Percentiles rank a stretch among this genome's conserved stretches.
These are phyloP conservation scores for Holothuria leucospilota DNA, from an alignment of 53 echinoderm and acorn worm genomes.

Conservation along the genomic window DNA sequence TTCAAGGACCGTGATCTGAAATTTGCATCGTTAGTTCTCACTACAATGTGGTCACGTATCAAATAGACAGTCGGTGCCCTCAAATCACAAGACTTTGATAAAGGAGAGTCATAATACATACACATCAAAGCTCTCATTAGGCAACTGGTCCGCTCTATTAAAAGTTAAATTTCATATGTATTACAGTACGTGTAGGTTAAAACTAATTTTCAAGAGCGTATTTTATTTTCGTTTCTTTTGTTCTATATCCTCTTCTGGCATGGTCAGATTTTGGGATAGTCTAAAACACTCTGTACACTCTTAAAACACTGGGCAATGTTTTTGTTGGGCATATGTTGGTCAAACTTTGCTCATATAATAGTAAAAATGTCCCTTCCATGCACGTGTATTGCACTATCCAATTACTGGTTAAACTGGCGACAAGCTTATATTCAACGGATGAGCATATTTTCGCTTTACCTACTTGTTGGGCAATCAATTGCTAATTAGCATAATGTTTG, in stretches of 20 bases:
- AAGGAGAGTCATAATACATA: slow-evolving; percentile 35
- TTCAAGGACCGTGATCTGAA: slow-evolving; percentile 33
- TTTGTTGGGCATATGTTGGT: no score
- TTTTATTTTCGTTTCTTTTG: slow-evolving; percentile 14
- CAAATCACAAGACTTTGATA: slow-evolving; percentile 57
- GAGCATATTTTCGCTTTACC: no score
- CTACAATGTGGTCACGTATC: slow-evolving; percentile 41
- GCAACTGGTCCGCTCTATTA: slow-evolving; percentile 50
- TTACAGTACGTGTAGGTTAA: neutral
- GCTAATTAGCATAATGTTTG: no score
- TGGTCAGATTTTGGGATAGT: slow-evolving; percentile 39
- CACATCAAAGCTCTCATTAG: slow-evolving; percentile 46
- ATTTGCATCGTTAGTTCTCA: slow-evolving; percentile 35
- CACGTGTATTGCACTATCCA: no score
- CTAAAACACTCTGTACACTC: slow-evolving; percentile 53
- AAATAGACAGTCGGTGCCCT: slow-evolving; percentile 45
- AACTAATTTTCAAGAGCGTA: slow-evolving; percentile 10
- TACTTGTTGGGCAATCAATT: no score
- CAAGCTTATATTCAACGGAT: no score
- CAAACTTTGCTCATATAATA: no score
- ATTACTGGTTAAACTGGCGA: no score
- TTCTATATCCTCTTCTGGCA: slow-evolving; percentile 49
- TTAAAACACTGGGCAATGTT: no score
- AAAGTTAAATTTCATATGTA: slow-evolving; percentile 17
- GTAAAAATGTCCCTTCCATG: no score